A percentile compares a stretch with the other conserved stretches of the same genome.
These are phyloP conservation scores for Drosophila anomelani DNA, from an alignment of 2,888 invertebrate species.

Conservation along the genomic window DNA sequence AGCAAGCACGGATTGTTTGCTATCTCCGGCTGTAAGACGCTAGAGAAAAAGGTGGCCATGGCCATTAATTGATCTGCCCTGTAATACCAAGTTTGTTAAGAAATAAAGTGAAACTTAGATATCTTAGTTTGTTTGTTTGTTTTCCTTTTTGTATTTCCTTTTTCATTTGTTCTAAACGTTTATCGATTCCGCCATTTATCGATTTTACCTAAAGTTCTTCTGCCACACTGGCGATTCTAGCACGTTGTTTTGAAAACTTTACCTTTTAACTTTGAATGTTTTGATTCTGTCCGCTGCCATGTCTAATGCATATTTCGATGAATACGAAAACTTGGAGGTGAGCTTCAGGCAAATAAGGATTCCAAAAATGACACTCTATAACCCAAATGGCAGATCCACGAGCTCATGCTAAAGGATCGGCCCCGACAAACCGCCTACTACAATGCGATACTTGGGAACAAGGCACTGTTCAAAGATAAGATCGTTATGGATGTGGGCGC, in stretches of 20 bases:
- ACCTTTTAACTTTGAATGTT: slow-evolving; percentile 15
- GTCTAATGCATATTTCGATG: slow-evolving; percentile 87
- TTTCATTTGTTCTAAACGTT: too few relatives aligned
- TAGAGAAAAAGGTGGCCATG: slow-evolving; percentile 90
- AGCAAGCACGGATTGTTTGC: slow-evolving; percentile 89
- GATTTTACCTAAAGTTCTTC: not conserved
- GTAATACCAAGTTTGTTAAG: not conserved
- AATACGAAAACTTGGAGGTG: slow-evolving; percentile 92
- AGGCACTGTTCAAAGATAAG: slow-evolving; percentile 90
- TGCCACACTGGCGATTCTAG: slow-evolving; percentile 4
- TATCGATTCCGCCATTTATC: not conserved
- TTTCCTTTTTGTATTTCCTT: too few relatives aligned
- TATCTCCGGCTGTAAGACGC: slow-evolving; percentile 94
- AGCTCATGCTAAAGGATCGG: slow-evolving; percentile 91
- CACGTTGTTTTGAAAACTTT: slow-evolving; percentile 40
- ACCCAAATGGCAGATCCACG: slow-evolving; percentile 88
- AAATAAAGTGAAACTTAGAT: not conserved
- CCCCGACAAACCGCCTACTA: slow-evolving; percentile 92
- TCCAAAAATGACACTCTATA: not conserved
- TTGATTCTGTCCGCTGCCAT: slow-evolving; percentile 5
- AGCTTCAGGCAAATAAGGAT: slow-evolving; percentile 24
- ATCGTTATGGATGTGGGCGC: slow-evolving; percentile 94
- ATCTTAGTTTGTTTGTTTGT: too few relatives aligned
- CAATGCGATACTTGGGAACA: slow-evolving; percentile 90
- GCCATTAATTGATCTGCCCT: slow-evolving; percentile 42